Evolutionary conservation across 2,888 invertebrate species (phyloP).

Genomic region (Archips xylosteana): DNA sequence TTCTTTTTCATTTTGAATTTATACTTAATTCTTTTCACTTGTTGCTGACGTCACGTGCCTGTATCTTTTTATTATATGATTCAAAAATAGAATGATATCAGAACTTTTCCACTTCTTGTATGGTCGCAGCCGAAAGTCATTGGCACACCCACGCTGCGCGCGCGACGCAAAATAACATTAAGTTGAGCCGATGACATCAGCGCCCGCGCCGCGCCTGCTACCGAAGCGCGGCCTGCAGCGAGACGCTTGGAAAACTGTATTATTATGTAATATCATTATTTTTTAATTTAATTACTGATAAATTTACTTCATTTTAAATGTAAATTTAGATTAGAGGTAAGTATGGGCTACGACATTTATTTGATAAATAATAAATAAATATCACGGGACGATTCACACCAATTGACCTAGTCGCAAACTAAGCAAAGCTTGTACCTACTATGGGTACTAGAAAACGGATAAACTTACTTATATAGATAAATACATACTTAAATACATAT

Average conservation of each 20-base stretch:
- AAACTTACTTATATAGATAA: too few relatives aligned
- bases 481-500: too few relatives aligned
- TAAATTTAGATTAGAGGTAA: background rate
- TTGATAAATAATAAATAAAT: too few relatives aligned
- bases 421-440: too few relatives aligned
- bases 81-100: background rate
- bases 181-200: conserved; percentile 82
- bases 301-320: too few relatives aligned
- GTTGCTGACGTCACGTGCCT: too few relatives aligned
- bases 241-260: conserved; percentile 36
- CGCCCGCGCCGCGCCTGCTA: conserved; percentile 76
- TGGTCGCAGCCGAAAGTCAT: conserved; percentile 62
- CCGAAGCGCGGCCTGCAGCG: conserved; percentile 61
- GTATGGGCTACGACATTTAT: too few relatives aligned
- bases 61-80: background rate
- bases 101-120: conserved; percentile 51
- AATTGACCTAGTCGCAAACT: too few relatives aligned
- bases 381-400: too few relatives aligned
- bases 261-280: background rate
- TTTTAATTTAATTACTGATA: background rate
- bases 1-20: too few relatives aligned
- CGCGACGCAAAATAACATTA: conserved; percentile 81
- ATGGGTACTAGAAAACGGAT: too few relatives aligned
- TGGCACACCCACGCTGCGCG: conserved; percentile 75
- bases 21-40: too few relatives aligned